Base-by-base conservation (phyloP, 2,888 invertebrate species). In the Apocheima hispidaria region DNA sequence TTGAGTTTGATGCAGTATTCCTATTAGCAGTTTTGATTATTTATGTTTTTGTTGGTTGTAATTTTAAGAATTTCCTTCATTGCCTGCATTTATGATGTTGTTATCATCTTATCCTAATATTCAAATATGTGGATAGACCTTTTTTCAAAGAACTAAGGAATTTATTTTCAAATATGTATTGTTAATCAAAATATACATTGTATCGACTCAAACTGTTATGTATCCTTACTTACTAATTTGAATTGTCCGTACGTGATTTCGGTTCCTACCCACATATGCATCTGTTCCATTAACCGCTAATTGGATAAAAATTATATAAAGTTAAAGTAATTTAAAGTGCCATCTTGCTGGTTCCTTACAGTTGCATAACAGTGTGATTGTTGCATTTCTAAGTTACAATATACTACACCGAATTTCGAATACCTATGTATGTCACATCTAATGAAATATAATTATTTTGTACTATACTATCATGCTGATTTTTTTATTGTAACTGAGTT, bases 371-470 rank as follows among this genome's bases (percentile, higher is more conserved):
- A 72, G 66, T 75, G 79, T 78, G 75, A 81, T 76, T 78, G 79
- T 74, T 73, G 74, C 83, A 73, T 77, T 79, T 81, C 72, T 78
- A 80, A 73, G 60, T 65, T 67, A 52, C 48, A 49, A 53, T 67
- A 62, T 58, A 69, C 38, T 60, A 68, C 68, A 65, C 70, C 56
- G 65, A 61, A 65, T 68, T 68, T 66, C 58, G 51, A 65, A 70
- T 68, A 60, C 16, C n/a, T 52, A 70, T 66, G 56, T 81, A 82
- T 83, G 79, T 84, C 81, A 82, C 83, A 81, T 83, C 85, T n/a
- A 85, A 78, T 84, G 83, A 82, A 85, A 86, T 82, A 83, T 82
- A 85, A 84, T 83, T 82, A 85, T 88, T 88, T 88, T 87, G 80
- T 85, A 88, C 80, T 70, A 69, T 78, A 82, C 43, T 55, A 50